These are phyloP conservation scores for Mustela lutreola DNA, from an alignment of 2,113 vertebrate genomes.

Conservation along the genomic window DNA sequence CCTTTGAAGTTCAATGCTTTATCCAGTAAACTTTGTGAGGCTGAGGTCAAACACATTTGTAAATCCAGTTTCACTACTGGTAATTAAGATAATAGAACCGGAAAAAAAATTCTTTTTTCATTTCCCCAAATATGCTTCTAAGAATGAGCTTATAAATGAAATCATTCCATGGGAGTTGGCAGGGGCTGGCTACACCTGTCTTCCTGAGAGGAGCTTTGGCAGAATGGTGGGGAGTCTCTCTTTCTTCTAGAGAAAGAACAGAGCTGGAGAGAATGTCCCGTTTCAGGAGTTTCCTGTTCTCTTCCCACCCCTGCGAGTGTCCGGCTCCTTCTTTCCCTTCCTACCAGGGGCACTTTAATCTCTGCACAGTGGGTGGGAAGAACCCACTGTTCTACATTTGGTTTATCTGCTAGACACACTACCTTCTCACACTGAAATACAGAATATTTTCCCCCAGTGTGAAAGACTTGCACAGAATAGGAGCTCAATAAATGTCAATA, in stretches of 20 bases:
- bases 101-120: background rate
- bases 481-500: background rate
- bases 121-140: conserved; percentile 11
- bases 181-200: background rate
- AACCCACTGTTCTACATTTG: background rate
- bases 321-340: background rate
- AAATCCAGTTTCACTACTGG: background rate
- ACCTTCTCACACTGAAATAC: background rate
- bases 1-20: background rate
- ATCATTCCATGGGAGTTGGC: background rate
- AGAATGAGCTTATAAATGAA: background rate
- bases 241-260: background rate
- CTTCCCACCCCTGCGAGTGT: no score
- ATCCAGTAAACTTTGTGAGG: background rate
- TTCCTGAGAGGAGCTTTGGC: background rate
- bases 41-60: background rate
- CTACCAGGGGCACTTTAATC: background rate
- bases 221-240: background rate
- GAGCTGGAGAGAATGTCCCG: background rate
- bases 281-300: background rate
- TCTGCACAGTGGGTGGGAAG: background rate
- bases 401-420: background rate
- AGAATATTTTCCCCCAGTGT: background rate
- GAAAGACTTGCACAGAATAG: background rate
- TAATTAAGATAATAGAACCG: background rate